These are phyloP conservation scores for Brachynemurus nebulosus DNA, from an alignment of 2,888 invertebrate genomes.

Conservation along the genomic window DNA sequence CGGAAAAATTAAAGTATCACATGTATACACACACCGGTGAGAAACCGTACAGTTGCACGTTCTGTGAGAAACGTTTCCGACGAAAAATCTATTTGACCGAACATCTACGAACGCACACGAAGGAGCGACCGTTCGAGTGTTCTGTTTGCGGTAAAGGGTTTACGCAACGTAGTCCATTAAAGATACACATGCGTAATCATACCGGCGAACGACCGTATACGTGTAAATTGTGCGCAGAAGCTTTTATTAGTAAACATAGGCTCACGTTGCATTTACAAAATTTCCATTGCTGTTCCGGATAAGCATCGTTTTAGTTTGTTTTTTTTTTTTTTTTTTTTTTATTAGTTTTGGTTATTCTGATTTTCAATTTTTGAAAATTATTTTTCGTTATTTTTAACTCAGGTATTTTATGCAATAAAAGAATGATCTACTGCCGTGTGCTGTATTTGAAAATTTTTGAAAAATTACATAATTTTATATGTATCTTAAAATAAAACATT, in stretches of 20 bases:
- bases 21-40: constrained; percentile 9
- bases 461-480: too few relatives aligned
- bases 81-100: constrained; percentile 40
- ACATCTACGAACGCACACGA: constrained; percentile 34
- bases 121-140: constrained; percentile 8
- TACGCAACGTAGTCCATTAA: constrained; percentile 38
- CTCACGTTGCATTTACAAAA: constrained; percentile 15
- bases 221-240: constrained; percentile 5
- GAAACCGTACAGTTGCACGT: constrained; percentile 7
- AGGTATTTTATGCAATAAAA: too few relatives aligned
- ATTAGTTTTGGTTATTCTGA: background rate
- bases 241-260: constrained; percentile 6
- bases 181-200: constrained; percentile 39
- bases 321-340: background rate
- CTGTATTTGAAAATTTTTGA: too few relatives aligned
- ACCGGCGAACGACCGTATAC: constrained; percentile 10
- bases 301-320: background rate
- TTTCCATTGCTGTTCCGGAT: constrained; percentile 1
- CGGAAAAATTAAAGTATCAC: constrained; percentile 8
- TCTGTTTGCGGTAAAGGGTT: constrained; percentile 12
- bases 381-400: too few relatives aligned
- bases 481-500: too few relatives aligned
- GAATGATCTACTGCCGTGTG: too few relatives aligned
- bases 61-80: constrained; percentile 31
- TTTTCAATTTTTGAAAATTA: too few relatives aligned